These are phyloP conservation scores for Oceanodroma tethys DNA, from an alignment of 2,113 vertebrate genomes.

Conservation along the genomic window DNA sequence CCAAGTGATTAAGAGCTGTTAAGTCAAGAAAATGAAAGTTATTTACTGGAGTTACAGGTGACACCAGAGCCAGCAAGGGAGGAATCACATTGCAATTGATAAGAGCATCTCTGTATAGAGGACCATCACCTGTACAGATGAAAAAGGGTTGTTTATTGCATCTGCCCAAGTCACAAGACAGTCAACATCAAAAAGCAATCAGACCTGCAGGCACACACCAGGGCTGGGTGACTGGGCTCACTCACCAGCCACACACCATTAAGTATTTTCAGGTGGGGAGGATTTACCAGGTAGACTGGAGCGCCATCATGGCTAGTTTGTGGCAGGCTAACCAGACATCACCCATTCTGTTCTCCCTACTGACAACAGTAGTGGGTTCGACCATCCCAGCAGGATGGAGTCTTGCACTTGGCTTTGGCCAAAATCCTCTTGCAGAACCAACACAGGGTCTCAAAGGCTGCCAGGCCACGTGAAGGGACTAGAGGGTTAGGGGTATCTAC, in stretches of 20 bases:
- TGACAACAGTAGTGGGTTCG: neutral
- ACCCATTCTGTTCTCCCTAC: neutral
- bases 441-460: neutral
- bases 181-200: neutral
- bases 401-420: neutral
- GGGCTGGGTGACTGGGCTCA: neutral
- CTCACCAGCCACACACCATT: neutral
- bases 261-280: neutral
- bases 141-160: neutral
- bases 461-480: neutral
- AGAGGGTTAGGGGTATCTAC: neutral
- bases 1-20: neutral
- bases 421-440: neutral
- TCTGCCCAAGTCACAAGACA: neutral
- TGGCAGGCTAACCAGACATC: neutral
- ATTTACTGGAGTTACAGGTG: slow-evolving; percentile 82
- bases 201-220: neutral
- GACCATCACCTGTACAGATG: slow-evolving; percentile 80
- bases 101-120: slow-evolving; percentile 83
- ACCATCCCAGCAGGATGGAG: neutral
- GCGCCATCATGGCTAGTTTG: neutral
- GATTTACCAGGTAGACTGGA: neutral
- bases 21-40: neutral
- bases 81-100: slow-evolving; percentile 80
- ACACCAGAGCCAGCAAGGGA: slow-evolving; percentile 78